Evolutionary conservation across 2,888 invertebrate species (phyloP), one percentile per base, ranked within the genome.

Genomic region (Caenorhabditis parvicauda): DNA sequence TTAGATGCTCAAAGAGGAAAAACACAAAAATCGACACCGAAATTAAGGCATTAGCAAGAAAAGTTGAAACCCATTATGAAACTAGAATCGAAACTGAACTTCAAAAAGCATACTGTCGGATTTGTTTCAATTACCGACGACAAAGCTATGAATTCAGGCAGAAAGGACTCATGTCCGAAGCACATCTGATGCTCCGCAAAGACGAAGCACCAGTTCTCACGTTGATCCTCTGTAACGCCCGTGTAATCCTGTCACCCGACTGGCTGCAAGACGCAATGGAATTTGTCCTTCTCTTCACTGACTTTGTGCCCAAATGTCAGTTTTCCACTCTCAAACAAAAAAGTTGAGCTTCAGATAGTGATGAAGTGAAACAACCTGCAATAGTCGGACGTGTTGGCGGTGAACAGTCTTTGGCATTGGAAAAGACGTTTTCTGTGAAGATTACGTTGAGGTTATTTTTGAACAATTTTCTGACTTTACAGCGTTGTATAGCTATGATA

Each of bases 131-230:
- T n/a, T n/a, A n/a, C n/a, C n/a, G n/a, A n/a, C n/a, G n/a, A n/a
- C n/a, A n/a, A n/a, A n/a, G n/a, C n/a, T n/a, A n/a, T n/a, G n/a
- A n/a, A n/a, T n/a, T n/a, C n/a, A n/a, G n/a, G n/a, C 24, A n/a
- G 3, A 39, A 48, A 3, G 24, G 44, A 2, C 54, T 76, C 42
- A 68, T 70, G 67, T 58, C 55, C 5, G 79, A 80, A 50, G 68
- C 74, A 21, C 78, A 81, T 56, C 68, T 80, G 17, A 70, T 76
- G 70, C 68, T 79, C 63, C 65, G 59, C 21, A 69, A 70, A 42
- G 72, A 76, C 24, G 77, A 77, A 41, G 53, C 74, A 19, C 78
- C 79, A 7, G 62, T 68, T 12, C 59, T 81, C 12, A 76, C 80
- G 14, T 22, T 80, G 6, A 68, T 80, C 7, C 54, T 80, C 14